Evolutionary conservation across 1,140 invertebrate species (phyloP), one percentile per base, ranked within the genome.

Genomic region (fruit fly (Drosophila melanogaster)): DNA sequence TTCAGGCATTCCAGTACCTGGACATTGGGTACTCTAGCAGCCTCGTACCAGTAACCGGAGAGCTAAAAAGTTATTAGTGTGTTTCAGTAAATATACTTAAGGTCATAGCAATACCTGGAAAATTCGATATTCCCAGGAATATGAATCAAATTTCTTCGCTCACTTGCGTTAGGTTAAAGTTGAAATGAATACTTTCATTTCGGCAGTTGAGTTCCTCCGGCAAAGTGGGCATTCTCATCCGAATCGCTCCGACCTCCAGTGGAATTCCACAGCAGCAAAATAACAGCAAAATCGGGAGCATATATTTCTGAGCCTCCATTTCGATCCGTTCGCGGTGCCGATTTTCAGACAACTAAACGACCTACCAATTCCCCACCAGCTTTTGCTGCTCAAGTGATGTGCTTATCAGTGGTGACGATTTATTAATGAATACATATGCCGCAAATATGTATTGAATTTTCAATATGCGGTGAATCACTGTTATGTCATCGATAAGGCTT

Each of bases 11-110:
- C 26, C 19, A 84, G 22, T 0, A 71, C 61, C 26, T 53, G 38
- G 8, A 24, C 24, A 26, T 58, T 61, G 17, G 81, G 81, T 6
- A 62, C 58, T 17, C 80, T 61, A 3, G 40, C 61, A 14, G 46
- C 38, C 35, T 84, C 81, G 30, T 77, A 79, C 81, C 81, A 84
- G 8, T 46, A 44, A 6, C 81, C 80, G 17, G 65, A 51, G 1
- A 84, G 11, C 80, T 83, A 5, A 1, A 4, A 4, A 30, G 19
- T 10, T 0, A 7, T 30, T 30, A 8, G 30, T 8, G 1, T 30
- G 3, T 30, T 30, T 30, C 7, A 10, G 8, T 10, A 15, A 15
- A 8, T 47, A 6, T 2, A 14, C 1, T 12, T 22, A 5, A 22
- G 12, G n/a, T n/a, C 22, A 47, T 3, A 30, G 44, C 8, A n/a